Conservation (phyloP, 2,888 invertebrate genomes). For the Carpatolechia fugitivella region DNA sequence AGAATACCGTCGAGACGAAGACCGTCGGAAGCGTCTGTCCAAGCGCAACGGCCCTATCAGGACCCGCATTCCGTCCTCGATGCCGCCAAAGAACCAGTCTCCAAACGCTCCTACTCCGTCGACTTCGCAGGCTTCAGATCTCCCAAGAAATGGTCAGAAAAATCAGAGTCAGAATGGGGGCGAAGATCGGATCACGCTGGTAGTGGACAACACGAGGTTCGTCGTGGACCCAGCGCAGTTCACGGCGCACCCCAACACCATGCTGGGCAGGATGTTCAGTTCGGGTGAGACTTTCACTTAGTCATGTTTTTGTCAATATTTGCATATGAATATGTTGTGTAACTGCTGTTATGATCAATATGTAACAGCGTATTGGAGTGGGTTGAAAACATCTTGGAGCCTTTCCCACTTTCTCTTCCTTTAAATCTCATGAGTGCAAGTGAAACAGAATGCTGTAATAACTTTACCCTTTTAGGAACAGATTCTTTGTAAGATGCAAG, state of each 20-base stretch:
- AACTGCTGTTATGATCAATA: too few species aligned
- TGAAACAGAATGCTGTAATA: too few species aligned
- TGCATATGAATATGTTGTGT: too few species aligned
- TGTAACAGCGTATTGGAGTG: too few species aligned
- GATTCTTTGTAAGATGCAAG: too few species aligned
- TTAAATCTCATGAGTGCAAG: too few species aligned
- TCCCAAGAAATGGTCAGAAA: slow-evolving; percentile 52
- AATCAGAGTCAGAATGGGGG: slow-evolving; percentile 49
- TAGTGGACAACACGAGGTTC: slow-evolving; percentile 95
- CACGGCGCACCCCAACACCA: slow-evolving; percentile 97
- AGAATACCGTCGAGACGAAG: slow-evolving; percentile 86
- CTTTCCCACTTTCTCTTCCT: too few species aligned
- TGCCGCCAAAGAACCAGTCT: slow-evolving; percentile 63
- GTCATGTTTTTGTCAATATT: too few species aligned
- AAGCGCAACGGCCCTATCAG: slow-evolving; percentile 64
- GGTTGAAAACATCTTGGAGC: too few species aligned
- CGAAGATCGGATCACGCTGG: slow-evolving; percentile 91
- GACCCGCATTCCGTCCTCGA: slow-evolving; percentile 41
- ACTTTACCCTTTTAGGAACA: too few species aligned
- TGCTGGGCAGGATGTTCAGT: slow-evolving; percentile 99
- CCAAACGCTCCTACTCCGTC: slow-evolving; percentile 55
- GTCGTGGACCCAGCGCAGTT: slow-evolving; percentile 96
- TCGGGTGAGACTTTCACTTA: slow-evolving; percentile 76
- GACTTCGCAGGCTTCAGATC: slow-evolving; percentile 55
- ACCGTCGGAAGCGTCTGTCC: slow-evolving; percentile 81